These are phyloP conservation scores for Origma solitaria DNA, from an alignment of 2,113 vertebrate genomes.

Conservation along the genomic window DNA sequence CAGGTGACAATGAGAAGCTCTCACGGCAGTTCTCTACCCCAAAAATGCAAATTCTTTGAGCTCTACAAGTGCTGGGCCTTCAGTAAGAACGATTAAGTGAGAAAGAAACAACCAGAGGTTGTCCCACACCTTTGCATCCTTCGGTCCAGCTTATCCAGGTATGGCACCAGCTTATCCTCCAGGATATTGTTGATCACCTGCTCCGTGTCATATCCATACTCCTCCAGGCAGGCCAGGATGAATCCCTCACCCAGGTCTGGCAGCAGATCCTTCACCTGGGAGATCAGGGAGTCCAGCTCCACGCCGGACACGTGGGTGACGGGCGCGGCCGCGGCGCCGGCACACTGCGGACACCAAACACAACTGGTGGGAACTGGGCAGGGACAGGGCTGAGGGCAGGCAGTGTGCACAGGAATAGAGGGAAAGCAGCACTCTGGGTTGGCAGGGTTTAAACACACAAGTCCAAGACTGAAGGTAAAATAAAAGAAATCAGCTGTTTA, in stretches of 20 bases:
- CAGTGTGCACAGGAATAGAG: background rate
- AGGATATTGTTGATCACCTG: constrained; percentile 95
- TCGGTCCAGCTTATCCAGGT: constrained; percentile 81
- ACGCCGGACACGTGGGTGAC: constrained; percentile 56
- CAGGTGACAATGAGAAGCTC: background rate
- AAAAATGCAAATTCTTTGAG: background rate
- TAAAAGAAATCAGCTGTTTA: background rate
- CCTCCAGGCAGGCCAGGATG: constrained; percentile 87
- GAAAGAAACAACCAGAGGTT: background rate
- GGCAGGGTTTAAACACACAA: background rate
- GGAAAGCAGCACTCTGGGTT: background rate
- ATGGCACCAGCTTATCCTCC: constrained; percentile 80
- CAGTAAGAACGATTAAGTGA: background rate
- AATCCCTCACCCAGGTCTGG: constrained; percentile 93
- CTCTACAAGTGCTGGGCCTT: background rate
- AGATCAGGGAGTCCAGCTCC: constrained; percentile 90
- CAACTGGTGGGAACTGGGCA: background rate
- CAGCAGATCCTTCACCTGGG: constrained; percentile 88
- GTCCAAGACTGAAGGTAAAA: background rate
- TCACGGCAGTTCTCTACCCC: background rate
- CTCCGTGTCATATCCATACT: constrained; percentile 81
- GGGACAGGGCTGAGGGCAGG: background rate
- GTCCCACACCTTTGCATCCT: constrained; percentile 80
- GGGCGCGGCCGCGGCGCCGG: constrained; percentile 32
- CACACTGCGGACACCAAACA: constrained; percentile 8